These are phyloP conservation scores for Aplodontia rufa DNA, from an alignment of 2,113 vertebrate genomes.

Conservation along the genomic window DNA sequence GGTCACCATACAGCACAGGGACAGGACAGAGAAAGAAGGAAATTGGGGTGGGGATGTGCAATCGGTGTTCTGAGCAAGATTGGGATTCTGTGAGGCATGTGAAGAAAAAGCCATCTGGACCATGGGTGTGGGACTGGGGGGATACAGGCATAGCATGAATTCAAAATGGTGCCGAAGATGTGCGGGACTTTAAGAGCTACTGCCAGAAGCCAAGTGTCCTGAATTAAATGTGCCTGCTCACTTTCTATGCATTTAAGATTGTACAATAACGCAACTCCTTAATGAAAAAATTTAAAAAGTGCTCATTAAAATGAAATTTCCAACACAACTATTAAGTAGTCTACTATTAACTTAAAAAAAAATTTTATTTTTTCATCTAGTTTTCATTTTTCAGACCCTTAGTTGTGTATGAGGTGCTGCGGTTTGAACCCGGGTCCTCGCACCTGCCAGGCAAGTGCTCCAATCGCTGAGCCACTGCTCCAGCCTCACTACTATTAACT, in stretches of 20 bases:
- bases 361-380: too few relatives aligned
- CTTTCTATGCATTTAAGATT: too few relatives aligned
- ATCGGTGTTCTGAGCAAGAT: neutral
- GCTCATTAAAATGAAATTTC: neutral
- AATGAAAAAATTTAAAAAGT: too few relatives aligned
- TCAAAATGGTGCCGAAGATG: neutral
- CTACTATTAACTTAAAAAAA: too few relatives aligned
- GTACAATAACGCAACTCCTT: too few relatives aligned
- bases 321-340: neutral
- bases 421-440: too few relatives aligned
- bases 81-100: neutral
- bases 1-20: neutral
- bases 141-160: neutral
- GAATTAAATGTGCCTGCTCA: neutral
- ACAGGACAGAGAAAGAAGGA: neutral
- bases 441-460: too few relatives aligned
- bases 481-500: neutral
- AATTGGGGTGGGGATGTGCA: neutral
- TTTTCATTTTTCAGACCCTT: too few relatives aligned
- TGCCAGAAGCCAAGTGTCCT: neutral
- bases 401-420: too few relatives aligned
- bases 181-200: neutral
- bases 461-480: too few relatives aligned
- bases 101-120: neutral
- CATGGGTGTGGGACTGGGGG: neutral